Evolutionary conservation across 1,140 invertebrate species (phyloP).

Genomic region (Cotesia vestalis): DNA sequence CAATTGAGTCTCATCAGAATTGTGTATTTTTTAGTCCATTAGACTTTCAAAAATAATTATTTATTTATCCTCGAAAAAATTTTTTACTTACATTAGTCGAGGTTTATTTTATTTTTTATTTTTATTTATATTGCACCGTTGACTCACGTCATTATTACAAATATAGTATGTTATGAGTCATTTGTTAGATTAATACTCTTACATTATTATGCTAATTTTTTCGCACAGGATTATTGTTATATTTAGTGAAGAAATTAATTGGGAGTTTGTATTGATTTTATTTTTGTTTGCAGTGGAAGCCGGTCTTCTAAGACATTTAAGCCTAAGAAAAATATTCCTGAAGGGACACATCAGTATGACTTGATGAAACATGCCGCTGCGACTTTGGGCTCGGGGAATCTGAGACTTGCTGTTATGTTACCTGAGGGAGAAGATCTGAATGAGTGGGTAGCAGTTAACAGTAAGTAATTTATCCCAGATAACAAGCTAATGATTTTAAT

Average conservation of each 20-base stretch:
- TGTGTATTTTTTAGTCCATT: background rate
- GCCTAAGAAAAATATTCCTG: conserved; percentile 98
- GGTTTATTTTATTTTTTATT: background rate
- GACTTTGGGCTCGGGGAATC: conserved; percentile 96
- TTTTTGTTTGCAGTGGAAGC: conserved; percentile 72
- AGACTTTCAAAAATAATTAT: background rate
- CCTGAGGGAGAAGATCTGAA: conserved; percentile 99
- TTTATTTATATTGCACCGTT: background rate
- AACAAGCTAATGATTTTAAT: background rate
- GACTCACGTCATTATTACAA: conserved; percentile 37
- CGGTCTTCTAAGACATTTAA: conserved; percentile 97
- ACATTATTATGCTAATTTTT: conserved; percentile 6
- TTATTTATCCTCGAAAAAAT: background rate
- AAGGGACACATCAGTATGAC: conserved; percentile 98
- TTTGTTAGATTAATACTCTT: conserved; percentile 28
- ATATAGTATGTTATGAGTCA: conserved; percentile 39
- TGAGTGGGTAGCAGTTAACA: conserved; percentile 99
- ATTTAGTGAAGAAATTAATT: background rate
- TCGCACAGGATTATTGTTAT: background rate
- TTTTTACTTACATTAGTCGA: background rate
- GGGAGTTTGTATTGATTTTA: conserved; percentile 24
- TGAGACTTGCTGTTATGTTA: conserved; percentile 93
- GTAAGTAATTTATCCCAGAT: conserved; percentile 71
- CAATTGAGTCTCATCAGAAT: background rate
- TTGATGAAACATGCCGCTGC: conserved; percentile 99